Percentiles rank a stretch among this genome's conserved stretches.
phyloP scores from a whole-genome alignment of 2,113 vertebrate species.

The Petaurus breviceps region DNA sequence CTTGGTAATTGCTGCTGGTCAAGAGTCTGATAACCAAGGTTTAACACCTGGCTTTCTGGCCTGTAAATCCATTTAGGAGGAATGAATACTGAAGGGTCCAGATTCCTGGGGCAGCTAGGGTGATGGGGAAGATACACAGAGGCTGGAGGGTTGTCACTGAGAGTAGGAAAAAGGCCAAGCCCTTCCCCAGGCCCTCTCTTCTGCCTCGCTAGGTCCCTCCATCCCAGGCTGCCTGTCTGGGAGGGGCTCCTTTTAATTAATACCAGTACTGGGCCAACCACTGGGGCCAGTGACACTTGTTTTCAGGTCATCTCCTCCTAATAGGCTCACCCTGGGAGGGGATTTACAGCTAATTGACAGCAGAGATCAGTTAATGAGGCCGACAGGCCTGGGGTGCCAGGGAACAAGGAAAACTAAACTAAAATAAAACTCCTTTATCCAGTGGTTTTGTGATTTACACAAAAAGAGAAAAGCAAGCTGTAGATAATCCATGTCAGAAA shows the following conservation, averaged over 20 bases:
- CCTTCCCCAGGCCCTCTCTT: neutral
- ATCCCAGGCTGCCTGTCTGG: constrained; percentile 41
- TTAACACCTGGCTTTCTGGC: constrained; percentile 34
- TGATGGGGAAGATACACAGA: neutral
- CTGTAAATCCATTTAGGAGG: neutral
- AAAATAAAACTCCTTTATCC: constrained; percentile 73
- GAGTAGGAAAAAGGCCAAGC: neutral
- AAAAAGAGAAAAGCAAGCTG: constrained; percentile 75
- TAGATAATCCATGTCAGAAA: constrained; percentile 77
- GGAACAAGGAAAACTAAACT: constrained; percentile 69
- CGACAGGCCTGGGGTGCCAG: constrained; percentile 65
- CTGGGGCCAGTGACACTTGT: constrained; percentile 83
- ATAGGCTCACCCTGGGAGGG: constrained; percentile 89
- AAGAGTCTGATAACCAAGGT: constrained; percentile 63
- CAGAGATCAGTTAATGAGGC: constrained; percentile 84
- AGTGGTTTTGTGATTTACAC: constrained; percentile 75
- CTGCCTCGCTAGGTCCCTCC: neutral
- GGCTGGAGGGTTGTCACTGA: neutral
- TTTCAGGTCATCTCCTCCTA: constrained; percentile 89
- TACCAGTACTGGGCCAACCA: constrained; percentile 82
- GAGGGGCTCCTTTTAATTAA: constrained; percentile 84
- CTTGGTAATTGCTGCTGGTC: neutral
- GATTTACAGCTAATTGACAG: constrained; percentile 90
- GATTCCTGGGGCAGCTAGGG: neutral
- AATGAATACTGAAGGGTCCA: neutral